Evolutionary conservation across 2,113 vertebrate species (phyloP), one percentile per base, ranked within the genome.

Genomic region (Albula glossodonta): DNA sequence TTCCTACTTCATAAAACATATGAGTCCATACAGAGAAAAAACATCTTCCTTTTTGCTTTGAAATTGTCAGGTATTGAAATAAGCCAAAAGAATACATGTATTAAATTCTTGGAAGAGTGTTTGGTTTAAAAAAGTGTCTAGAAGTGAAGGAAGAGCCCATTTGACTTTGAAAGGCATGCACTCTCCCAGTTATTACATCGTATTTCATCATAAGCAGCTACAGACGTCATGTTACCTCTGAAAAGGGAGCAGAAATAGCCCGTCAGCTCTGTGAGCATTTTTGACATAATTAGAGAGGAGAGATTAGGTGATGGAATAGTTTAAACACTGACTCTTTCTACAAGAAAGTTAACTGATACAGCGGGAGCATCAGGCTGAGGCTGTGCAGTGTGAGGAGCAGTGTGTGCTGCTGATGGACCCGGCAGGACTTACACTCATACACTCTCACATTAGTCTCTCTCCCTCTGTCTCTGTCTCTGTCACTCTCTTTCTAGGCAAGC

Each of bases 151-250:
- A 56, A 56, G 31, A 41, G 19, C 5, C 49, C 12, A 19, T 81
- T 19, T 15, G 13, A 51, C 51, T 13, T 51, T 50, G 10, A 19
- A 5, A 41, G 31, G 31, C 31, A 41, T 41, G 80, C 50, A 1
- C 80, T 4, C 11, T 63, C 52, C 9, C 56, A 60, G 25, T 52
- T 51, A 25, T 51, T 82, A 82, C 81, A 25, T n/a, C 51, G 31
- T 74, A 74, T 74, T 74, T 74, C 70, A 74, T 74, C 70, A 74
- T 74, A 31, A 74, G 5, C 70, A 74, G 70, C 70, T 74, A n/a
- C 70, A 74, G 70, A 74, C 70, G 31, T 74, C 4, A 74, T 31
- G 10, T 22, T 25, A n/a, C 70, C 70, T n/a, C 70, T 25, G 70
- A 22, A 22, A 74, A 74, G 31, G n/a, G 70, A 22, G 9, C 22